Conservation (phyloP, 2,888 invertebrate genomes). For the Lasioglossum lativentre region DNA sequence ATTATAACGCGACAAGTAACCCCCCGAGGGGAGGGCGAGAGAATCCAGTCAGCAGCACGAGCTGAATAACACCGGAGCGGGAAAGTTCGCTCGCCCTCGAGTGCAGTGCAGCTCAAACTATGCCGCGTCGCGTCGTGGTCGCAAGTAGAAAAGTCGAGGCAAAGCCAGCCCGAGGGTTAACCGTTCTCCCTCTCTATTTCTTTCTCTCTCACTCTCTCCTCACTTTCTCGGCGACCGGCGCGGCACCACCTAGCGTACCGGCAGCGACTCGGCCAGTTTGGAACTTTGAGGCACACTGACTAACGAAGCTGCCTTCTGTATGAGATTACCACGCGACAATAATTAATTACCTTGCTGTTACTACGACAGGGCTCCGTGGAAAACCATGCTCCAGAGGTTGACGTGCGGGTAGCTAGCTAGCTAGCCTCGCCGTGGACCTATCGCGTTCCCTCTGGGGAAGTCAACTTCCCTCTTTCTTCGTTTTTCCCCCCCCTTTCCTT, state of each 20-base stretch:
- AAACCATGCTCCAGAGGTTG: constrained; percentile 34
- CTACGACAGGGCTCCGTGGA: constrained; percentile 45
- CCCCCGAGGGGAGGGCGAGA: not conserved
- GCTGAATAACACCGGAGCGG: constrained; percentile 17
- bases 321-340: constrained; percentile 65
- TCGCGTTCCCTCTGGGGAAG: constrained; percentile 15
- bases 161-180: constrained; percentile 39
- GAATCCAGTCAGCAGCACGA: constrained; percentile 11
- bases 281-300: constrained; percentile 50
- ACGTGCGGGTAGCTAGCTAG: constrained; percentile 1
- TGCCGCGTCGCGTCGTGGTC: constrained; percentile 33
- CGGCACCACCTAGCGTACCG: not conserved
- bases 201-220: not conserved
- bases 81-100: constrained; percentile 30
- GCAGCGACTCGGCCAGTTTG: constrained; percentile 18
- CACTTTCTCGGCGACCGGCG: too few relatives aligned
- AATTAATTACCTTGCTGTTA: constrained; percentile 65
- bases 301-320: constrained; percentile 60
- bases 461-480: constrained; percentile 5
- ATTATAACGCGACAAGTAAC: constrained; percentile 3
- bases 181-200: constrained; percentile 11
- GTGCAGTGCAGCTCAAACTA: constrained; percentile 49
- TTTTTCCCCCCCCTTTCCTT: not conserved
- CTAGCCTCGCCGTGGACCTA: not conserved
- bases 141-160: constrained; percentile 53